These are phyloP conservation scores for Congeria kusceri DNA, from an alignment of 2,888 invertebrate genomes.

Conservation along the genomic window DNA sequence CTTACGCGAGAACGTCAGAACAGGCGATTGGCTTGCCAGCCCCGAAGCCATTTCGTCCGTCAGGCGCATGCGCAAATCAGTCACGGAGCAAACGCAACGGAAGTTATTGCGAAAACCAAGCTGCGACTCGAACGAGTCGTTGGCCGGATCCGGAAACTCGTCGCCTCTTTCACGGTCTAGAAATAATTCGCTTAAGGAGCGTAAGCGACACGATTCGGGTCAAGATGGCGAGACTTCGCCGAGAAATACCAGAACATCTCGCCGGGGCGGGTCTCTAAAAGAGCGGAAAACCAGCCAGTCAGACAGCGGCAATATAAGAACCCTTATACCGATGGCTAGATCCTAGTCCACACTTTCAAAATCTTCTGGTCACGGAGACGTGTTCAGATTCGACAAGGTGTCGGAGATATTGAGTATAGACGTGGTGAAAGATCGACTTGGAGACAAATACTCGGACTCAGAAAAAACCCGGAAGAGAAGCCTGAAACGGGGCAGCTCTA, in stretches of 20 bases:
- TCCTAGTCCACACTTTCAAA: conserved; percentile 46
- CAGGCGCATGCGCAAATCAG: conserved; percentile 51
- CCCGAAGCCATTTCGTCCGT: conserved; percentile 62
- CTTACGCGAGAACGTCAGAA: conserved; percentile 23
- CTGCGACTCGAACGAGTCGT: conserved; percentile 16
- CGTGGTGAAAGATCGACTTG: too few species aligned
- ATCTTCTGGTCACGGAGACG: neutral
- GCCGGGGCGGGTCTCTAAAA: conserved; percentile 54
- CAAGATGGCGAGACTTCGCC: conserved; percentile 8
- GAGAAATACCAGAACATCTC: conserved; percentile 1
- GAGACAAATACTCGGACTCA: too few species aligned
- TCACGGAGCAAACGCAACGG: conserved; percentile 40
- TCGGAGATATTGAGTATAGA: too few species aligned
- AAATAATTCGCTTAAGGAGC: conserved; percentile 53
- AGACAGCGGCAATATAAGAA: conserved; percentile 1
- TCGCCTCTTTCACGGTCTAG: conserved; percentile 31
- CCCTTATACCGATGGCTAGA: conserved; percentile 20
- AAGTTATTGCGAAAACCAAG: conserved; percentile 29
- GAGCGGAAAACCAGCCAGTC: conserved; percentile 37
- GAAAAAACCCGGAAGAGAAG: neutral
- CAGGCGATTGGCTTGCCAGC: conserved; percentile 49
- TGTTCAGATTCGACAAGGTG: too few species aligned
- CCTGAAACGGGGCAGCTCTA: neutral
- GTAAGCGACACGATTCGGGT: conserved; percentile 13
- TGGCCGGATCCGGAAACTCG: neutral